Evolutionary conservation across 2,888 invertebrate genomes (phyloP).

Genomic region (Syritta pipiens): DNA sequence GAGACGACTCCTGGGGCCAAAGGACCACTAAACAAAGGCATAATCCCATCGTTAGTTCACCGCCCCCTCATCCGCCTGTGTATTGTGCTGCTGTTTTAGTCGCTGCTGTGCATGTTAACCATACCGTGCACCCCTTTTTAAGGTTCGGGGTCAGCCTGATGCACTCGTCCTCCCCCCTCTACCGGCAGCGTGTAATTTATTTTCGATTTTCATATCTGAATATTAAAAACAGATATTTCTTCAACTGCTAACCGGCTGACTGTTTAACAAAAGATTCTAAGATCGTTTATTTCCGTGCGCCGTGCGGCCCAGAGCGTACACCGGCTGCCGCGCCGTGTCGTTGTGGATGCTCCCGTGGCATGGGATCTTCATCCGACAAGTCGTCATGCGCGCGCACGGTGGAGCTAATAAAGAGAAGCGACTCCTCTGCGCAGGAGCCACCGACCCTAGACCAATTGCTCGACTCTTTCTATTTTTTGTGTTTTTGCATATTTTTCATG

Average conservation of each 20-base stretch:
- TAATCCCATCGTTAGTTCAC: constrained; percentile 3
- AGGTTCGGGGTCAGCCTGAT: constrained; percentile 32
- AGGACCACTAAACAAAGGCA: constrained; percentile 27
- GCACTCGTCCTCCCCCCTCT: constrained; percentile 6
- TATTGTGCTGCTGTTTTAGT: constrained; percentile 2
- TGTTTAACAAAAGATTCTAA: constrained; percentile 53
- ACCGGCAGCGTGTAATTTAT: constrained; percentile 54
- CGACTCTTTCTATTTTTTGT: background rate
- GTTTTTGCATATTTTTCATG: constrained; percentile 48
- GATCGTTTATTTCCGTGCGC: constrained; percentile 42
- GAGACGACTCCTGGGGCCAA: background rate
- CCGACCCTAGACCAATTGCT: constrained; percentile 40
- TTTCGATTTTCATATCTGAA: constrained; percentile 57
- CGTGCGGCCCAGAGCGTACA: constrained; percentile 22
- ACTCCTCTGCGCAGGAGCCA: constrained; percentile 31
- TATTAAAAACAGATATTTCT: constrained; percentile 49
- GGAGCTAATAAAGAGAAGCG: constrained; percentile 40
- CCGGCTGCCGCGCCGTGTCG: background rate
- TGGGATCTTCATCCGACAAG: constrained; percentile 34
- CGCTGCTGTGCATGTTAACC: constrained; percentile 22
- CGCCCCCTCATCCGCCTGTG: background rate
- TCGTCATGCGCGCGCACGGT: background rate
- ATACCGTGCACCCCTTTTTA: constrained; percentile 28
- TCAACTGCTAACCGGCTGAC: constrained; percentile 33
- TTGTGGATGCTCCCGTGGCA: constrained; percentile 42